Conservation (phyloP, 2,888 invertebrate species). For the Nemoura dubitans region DNA sequence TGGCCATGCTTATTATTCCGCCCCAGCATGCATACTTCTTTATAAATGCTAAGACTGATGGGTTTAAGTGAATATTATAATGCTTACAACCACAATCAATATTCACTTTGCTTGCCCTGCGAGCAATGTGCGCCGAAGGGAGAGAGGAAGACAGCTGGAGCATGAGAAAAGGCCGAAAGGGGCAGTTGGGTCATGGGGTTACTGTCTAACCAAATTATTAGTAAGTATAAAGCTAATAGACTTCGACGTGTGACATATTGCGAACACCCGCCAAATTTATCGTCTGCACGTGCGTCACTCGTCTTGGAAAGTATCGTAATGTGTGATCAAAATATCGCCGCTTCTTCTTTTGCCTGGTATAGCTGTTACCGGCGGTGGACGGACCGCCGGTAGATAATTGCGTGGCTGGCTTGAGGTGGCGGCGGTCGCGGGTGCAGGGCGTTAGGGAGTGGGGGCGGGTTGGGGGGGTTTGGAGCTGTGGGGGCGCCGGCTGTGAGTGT, state of each 20-base stretch:
- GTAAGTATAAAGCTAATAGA: not conserved
- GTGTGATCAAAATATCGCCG: no score
- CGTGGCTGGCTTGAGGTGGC: not conserved
- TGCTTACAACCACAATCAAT: slow-evolving; percentile 26
- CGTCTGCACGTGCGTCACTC: no score
- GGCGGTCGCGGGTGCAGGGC: not conserved
- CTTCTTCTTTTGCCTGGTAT: no score
- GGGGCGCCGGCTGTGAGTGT: not conserved
- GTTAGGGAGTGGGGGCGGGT: not conserved
- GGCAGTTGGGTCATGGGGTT: not conserved
- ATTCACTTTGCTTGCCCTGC: slow-evolving; percentile 27
- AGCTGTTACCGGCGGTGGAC: no score
- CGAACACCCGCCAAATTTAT: no score
- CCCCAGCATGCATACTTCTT: slow-evolving; percentile 32
- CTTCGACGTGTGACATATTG: not conserved
- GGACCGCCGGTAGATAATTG: no score
- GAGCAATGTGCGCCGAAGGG: not conserved
- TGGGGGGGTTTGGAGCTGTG: not conserved
- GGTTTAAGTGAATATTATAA: slow-evolving; percentile 34
- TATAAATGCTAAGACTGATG: slow-evolving; percentile 28
- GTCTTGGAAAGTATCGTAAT: no score
- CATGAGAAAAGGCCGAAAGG: not conserved
- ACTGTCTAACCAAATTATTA: not conserved
- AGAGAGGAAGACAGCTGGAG: not conserved
- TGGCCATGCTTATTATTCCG: slow-evolving; percentile 37